Evolutionary conservation across 1,140 invertebrate genomes (phyloP).

Genomic region (Drosophila carrolli): DNA sequence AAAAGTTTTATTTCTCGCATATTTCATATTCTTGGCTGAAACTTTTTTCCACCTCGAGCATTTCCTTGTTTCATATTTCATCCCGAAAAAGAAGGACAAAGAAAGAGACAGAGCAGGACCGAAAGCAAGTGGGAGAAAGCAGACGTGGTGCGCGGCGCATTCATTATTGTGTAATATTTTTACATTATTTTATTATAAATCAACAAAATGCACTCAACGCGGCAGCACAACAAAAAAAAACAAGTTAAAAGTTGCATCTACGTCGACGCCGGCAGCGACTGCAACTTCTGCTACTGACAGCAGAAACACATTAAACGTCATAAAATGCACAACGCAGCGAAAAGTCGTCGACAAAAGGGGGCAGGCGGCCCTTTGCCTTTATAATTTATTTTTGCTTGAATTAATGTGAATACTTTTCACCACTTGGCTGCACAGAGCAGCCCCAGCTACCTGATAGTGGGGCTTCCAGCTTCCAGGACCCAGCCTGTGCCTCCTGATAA

Average conservation of each 20-base stretch:
- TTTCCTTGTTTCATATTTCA: conserved; percentile 79
- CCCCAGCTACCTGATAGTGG: conserved; percentile 69
- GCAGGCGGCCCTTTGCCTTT: conserved; percentile 60
- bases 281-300: conserved; percentile 73
- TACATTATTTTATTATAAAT: conserved; percentile 84
- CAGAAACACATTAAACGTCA: conserved; percentile 82
- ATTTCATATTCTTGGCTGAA: conserved; percentile 76
- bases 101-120: conserved; percentile 16
- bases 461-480: conserved; percentile 1
- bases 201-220: conserved; percentile 81
- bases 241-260: conserved; percentile 57
- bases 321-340: conserved; percentile 79
- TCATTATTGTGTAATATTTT: conserved; percentile 84
- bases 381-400: conserved; percentile 83
- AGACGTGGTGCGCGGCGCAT: conserved; percentile 39
- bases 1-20: conserved; percentile 81
- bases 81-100: conserved; percentile 59
- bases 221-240: conserved; percentile 27
- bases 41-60: conserved; percentile 67
- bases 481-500: conserved; percentile 28
- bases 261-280: conserved; percentile 35
- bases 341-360: conserved; percentile 53
- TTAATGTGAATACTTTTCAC: conserved; percentile 82
- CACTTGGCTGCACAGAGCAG: conserved; percentile 76
- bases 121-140: background rate